These are phyloP conservation scores for Prorops nasuta DNA, from an alignment of 1,140 invertebrate species.

Conservation along the genomic window DNA sequence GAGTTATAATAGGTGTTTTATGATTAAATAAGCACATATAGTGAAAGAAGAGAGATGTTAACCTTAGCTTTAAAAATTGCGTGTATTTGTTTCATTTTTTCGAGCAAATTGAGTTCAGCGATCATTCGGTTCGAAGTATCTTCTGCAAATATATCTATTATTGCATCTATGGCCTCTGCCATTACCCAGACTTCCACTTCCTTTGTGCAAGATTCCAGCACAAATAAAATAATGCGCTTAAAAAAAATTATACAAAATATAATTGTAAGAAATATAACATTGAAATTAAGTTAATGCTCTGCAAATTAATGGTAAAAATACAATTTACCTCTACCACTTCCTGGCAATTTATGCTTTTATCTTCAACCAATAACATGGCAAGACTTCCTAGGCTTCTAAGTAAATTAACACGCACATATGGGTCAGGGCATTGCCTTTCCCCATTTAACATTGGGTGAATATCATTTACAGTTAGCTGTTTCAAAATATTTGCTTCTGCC, in stretches of 20 bases:
- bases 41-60: constrained; percentile 26
- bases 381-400: constrained; percentile 68
- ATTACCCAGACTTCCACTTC: constrained; percentile 66
- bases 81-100: constrained; percentile 59
- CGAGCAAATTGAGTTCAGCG: constrained; percentile 62
- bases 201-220: constrained; percentile 57
- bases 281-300: constrained; percentile 34
- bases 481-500: constrained; percentile 39
- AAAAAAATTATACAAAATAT: constrained; percentile 38
- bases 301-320: constrained; percentile 12
- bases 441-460: constrained; percentile 60
- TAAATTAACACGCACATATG: constrained; percentile 67
- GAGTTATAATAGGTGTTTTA: background rate
- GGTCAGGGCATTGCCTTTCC: constrained; percentile 57
- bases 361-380: constrained; percentile 48
- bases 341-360: constrained; percentile 18
- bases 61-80: constrained; percentile 68
- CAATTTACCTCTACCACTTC: constrained; percentile 47
- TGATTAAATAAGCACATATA: constrained; percentile 18
- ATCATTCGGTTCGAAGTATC: constrained; percentile 70
- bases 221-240: constrained; percentile 52
- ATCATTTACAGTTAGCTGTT: constrained; percentile 43
- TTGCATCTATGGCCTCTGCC: constrained; percentile 71
- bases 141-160: constrained; percentile 77
- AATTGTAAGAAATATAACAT: constrained; percentile 41